Evolutionary conservation across 2,113 vertebrate genomes (phyloP), one percentile per base, ranked within the genome.

Genomic region (Onychostoma macrolepis): DNA sequence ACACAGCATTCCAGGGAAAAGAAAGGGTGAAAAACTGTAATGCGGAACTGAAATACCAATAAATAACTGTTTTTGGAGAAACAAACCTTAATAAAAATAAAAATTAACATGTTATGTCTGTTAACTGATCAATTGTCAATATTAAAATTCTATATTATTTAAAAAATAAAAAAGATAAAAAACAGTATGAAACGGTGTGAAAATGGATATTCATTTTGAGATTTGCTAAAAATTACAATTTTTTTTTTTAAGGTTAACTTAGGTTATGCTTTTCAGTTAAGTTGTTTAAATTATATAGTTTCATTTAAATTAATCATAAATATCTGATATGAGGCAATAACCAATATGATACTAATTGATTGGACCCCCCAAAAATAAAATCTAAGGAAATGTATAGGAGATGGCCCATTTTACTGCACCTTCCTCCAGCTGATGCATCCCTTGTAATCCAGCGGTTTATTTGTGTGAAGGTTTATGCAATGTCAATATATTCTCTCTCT

Each of bases 401-500:
- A n/a, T 43, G 1, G 15, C 8, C 15, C 7, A 12, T 67, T 28
- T 83, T 45, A 30, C 33, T 82, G 41, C 61, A 71, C 45, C 48
- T 56, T 74, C 82, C 67, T 84, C 48, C 33, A 84, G 28, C 17
- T 61, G 33, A 36, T 61, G 6, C 24, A 24, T 36, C 50, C 21
- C 10, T 24, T 15, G 12, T 28, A 30, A 45, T 67, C 80, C 80
- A 82, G 6, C 0, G 33, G 61, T 10, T 30, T 80, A 30, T 58
- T 71, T 50, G 43, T 30, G 48, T 50, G 28, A 71, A 83, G 38
- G 63, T 50, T 69, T 6, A 71, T 15, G 26, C 19, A 10, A 21
- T 50, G 45, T 69, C 81, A 71, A 50, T 71, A 36, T 12, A 36
- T 71, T 71, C 43, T 71, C 38, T 48, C 19, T 83, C 48, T 36